Percentiles rank a stretch among this genome's conserved stretches.
These are phyloP conservation scores for Drosophila lacicola DNA, from an alignment of 2,888 invertebrate genomes.

Conservation along the genomic window DNA sequence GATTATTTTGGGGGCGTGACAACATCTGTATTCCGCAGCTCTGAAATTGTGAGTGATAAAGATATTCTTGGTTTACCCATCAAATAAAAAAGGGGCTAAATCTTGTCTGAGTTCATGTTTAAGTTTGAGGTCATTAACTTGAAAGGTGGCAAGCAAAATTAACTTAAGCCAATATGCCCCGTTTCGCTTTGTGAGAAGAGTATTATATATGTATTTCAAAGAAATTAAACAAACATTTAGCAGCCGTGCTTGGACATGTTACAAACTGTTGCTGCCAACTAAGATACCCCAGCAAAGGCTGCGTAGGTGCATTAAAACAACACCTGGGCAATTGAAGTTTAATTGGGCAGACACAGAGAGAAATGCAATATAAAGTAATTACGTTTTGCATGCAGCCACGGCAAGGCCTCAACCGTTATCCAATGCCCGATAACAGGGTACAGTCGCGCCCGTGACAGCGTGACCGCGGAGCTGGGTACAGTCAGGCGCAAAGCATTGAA, in stretches of 20 bases:
- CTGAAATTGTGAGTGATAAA: too few species aligned
- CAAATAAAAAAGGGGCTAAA: too few species aligned
- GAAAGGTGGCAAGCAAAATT: too few species aligned
- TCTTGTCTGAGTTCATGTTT: too few species aligned
- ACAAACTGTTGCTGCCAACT: background rate
- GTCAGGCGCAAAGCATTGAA: conserved; percentile 37
- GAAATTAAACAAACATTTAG: too few species aligned
- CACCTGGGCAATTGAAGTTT: conserved; percentile 70
- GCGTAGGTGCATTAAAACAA: conserved; percentile 44
- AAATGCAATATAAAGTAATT: conserved; percentile 63
- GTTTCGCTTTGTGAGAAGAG: too few species aligned
- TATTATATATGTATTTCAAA: too few species aligned
- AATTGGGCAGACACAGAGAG: conserved; percentile 60
- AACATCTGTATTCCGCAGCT: too few species aligned
- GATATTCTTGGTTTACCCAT: too few species aligned
- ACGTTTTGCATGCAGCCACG: conserved; percentile 42
- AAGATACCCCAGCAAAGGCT: conserved; percentile 32
- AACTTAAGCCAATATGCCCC: too few species aligned
- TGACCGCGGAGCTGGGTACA: conserved; percentile 11
- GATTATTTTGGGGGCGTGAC: too few species aligned
- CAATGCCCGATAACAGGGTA: conserved; percentile 15
- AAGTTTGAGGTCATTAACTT: too few species aligned
- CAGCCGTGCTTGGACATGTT: background rate
- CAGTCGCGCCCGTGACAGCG: conserved; percentile 11
- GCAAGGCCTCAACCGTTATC: conserved; percentile 25